phyloP scores from a whole-genome alignment of 2,797 vertebrate species.

The Argyrosomus regius region DNA sequence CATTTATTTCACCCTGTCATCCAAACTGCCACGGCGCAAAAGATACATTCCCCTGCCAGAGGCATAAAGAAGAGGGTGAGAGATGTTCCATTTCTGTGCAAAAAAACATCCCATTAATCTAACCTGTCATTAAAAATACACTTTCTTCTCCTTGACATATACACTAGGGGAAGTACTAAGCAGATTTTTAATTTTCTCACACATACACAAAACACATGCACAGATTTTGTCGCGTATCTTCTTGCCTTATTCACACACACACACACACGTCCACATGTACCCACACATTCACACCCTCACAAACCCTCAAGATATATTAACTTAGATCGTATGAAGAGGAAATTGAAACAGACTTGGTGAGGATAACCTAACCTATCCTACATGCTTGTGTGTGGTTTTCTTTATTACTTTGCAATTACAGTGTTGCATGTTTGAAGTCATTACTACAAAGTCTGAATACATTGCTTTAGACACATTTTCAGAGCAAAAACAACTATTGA shows the following conservation, averaged over 20 bases:
- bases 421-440: neutral
- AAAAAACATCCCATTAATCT: conserved; percentile 25
- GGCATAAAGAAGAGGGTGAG: conserved; percentile 7
- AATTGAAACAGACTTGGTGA: neutral
- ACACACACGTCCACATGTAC: neutral
- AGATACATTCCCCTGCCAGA: conserved; percentile 1
- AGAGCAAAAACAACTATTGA: neutral
- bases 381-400: neutral
- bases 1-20: conserved; percentile 37
- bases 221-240: neutral
- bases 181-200: conserved; percentile 20
- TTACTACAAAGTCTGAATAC: neutral
- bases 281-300: conserved; percentile 26
- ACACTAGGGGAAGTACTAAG: neutral
- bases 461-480: neutral
- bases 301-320: neutral
- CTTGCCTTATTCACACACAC: conserved; percentile 14
- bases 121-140: conserved; percentile 19
- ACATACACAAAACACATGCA: conserved; percentile 3
- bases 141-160: conserved; percentile 1
- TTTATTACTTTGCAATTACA: neutral
- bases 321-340: neutral
- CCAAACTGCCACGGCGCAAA: conserved; percentile 9
- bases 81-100: neutral
- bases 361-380: neutral